These are phyloP conservation scores for Eriocheir sinensis DNA, from an alignment of 1,140 invertebrate genomes.

Conservation along the genomic window DNA sequence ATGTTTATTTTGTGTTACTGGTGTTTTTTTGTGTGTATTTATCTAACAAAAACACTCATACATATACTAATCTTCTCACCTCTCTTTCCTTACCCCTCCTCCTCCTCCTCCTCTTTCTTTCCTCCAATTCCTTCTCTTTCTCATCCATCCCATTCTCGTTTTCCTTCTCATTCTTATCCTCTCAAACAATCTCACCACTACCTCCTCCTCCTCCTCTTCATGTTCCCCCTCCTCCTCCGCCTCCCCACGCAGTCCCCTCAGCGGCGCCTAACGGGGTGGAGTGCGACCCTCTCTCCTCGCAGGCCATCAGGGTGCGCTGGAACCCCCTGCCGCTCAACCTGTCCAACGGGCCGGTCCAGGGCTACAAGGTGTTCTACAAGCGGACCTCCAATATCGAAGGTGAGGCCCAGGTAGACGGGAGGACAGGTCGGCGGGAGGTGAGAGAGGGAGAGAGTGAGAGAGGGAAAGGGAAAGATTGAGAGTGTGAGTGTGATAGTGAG, in stretches of 20 bases:
- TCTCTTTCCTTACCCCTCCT: not conserved
- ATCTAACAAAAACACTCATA: not conserved
- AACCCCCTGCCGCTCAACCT: conserved; percentile 88
- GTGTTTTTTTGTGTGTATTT: no score
- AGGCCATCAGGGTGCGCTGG: conserved; percentile 92
- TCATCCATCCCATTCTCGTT: not conserved
- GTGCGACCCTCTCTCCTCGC: conserved; percentile 89
- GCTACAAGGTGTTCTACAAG: conserved; percentile 82
- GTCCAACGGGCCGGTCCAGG: conserved; percentile 81
- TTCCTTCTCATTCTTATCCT: no score
- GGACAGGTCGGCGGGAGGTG: no score
- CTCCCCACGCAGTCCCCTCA: conserved; percentile 86
- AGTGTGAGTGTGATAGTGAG: no score
- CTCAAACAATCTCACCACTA: no score
- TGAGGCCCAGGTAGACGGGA: conserved; percentile 75
- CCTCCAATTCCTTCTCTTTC: not conserved
- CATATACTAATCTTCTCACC: no score
- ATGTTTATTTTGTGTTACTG: no score
- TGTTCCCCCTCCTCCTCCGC: not conserved
- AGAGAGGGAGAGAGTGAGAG: no score
- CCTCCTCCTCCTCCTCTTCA: no score
- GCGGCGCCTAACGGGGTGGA: conserved; percentile 88
- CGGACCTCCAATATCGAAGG: conserved; percentile 82
- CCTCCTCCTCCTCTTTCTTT: conserved; percentile 2
- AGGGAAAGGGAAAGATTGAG: no score